Percentiles rank a stretch among this genome's conserved stretches.
Evolutionary conservation across 2,797 vertebrate species (phyloP).

Genomic region (Taeniopygia guttata): DNA sequence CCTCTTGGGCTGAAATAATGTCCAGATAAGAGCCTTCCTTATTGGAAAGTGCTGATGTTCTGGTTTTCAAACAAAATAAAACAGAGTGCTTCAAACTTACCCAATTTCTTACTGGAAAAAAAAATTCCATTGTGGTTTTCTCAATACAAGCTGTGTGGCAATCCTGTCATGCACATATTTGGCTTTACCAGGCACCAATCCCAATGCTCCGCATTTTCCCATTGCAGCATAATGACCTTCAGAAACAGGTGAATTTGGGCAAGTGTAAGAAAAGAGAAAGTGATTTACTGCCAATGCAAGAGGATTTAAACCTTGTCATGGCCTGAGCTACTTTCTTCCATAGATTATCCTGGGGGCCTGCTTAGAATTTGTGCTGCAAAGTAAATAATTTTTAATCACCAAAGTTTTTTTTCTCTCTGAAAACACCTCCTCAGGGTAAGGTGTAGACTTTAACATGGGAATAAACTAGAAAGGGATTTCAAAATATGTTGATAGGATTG

Average conservation of each 20-base stretch:
- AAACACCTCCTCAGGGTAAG: background rate
- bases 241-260: background rate
- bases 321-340: background rate
- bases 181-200: background rate
- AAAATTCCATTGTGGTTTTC: background rate
- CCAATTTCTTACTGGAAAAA: background rate
- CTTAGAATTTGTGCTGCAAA: background rate
- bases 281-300: background rate
- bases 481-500: background rate
- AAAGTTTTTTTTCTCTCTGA: background rate
- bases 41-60: background rate
- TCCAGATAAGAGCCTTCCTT: background rate
- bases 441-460: background rate
- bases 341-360: background rate
- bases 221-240: background rate
- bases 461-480: background rate
- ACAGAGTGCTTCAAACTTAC: background rate
- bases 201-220: too few species aligned
- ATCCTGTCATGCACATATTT: fast-evolving
- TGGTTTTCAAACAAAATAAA: background rate
- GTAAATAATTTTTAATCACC: background rate
- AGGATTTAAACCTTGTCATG: background rate
- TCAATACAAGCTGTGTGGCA: fast-evolving
- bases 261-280: background rate
- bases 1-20: background rate